Evolutionary conservation across 2,113 vertebrate genomes (phyloP).

Genomic region (Labeo catla): DNA sequence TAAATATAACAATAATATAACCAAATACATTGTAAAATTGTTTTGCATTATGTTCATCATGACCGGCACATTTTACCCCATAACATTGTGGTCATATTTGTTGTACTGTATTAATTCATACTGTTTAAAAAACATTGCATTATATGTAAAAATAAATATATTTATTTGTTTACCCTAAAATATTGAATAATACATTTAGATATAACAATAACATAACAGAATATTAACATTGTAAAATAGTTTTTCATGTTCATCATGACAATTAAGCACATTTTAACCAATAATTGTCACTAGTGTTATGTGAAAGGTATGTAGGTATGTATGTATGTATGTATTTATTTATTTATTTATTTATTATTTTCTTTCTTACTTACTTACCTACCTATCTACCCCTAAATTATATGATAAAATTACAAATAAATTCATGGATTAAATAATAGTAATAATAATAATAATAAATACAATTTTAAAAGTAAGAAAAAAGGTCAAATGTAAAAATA

Average conservation of each 20-base stretch:
- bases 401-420: background rate
- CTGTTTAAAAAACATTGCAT: background rate
- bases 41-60: background rate
- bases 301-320: background rate
- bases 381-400: background rate
- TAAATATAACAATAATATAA: too few relatives aligned
- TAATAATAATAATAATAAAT: background rate
- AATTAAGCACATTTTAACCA: background rate
- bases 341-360: background rate
- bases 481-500: too few relatives aligned
- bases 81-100: background rate
- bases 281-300: background rate
- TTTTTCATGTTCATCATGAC: background rate
- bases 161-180: too few relatives aligned
- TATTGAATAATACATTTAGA: too few relatives aligned
- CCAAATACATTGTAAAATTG: too few relatives aligned
- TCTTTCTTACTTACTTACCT: background rate
- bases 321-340: background rate
- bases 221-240: too few relatives aligned
- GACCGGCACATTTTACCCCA: background rate
- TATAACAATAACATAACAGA: too few relatives aligned
- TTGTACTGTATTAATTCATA: too few relatives aligned
- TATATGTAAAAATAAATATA: too few relatives aligned
- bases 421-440: background rate
- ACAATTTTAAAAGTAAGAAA: background rate